Base-by-base conservation (phyloP, 1,140 invertebrate species). In the Drosophila ercepeae region DNA sequence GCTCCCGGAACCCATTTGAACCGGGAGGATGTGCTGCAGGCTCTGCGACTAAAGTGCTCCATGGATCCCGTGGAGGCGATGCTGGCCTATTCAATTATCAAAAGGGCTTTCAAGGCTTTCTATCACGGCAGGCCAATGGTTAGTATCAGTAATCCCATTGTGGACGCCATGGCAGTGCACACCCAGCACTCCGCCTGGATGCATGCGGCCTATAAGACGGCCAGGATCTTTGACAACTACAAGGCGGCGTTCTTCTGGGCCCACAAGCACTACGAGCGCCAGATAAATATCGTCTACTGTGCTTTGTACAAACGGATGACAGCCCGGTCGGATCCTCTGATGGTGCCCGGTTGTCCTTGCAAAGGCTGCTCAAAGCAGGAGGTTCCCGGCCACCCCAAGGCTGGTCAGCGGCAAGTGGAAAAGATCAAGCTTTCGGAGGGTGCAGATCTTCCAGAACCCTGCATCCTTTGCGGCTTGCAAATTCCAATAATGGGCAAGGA, bases 41-140 rank as follows among this genome's bases (percentile, higher is more conserved):
- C 82, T 0, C 27, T 88, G 60, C 32, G 69, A 0, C 29, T 88
- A 19, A 88, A 78, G 45, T 88, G 82, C 34, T 65, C 65, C 8
- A 88, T 88, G 82, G 69, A 81, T 11, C 67, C 53, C 8, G 69
- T 88, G 1, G 82, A 88, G 70, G 82, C 82, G 5, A 78, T 88
- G 77, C 42, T 88, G 16, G 50, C 77, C 1, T 88, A 88, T 29
- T 46, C 77, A 14, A 88, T 88, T 18, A 88, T 88, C 13, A 88
- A 88, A 36, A 52, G 82, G 0, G 73, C 82, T 25, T 88, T 88
- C 21, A 88, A 88, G 52, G 82, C 82, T 2, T 88, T 78, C 36
- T 88, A 77, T 0, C 77, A 88, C n/a, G 77, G 82, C 18, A 88
- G 81, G 23, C 65, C 82, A 0, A 29, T 46, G 6, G 44, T 45